Evolutionary conservation across 2,113 vertebrate genomes (phyloP).

Genomic region (Chaenogobius annularis): DNA sequence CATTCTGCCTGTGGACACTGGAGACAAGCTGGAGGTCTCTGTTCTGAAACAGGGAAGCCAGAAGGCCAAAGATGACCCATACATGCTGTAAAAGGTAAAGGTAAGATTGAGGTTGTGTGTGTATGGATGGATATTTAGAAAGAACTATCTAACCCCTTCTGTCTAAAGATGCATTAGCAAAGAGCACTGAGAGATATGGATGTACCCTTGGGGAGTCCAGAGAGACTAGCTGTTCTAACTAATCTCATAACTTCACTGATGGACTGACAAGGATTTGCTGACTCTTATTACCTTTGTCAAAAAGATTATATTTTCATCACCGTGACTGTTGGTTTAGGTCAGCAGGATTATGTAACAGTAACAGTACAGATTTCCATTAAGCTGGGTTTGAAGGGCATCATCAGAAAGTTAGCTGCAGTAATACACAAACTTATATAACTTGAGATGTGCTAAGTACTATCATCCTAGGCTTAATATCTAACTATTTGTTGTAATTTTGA

Average conservation of each 20-base stretch:
- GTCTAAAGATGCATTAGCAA: constrained; percentile 48
- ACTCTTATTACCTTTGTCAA: constrained; percentile 26
- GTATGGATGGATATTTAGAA: constrained; percentile 23
- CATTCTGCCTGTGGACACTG: constrained; percentile 58
- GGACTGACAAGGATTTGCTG: constrained; percentile 47
- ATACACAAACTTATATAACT: background rate
- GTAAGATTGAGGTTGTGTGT: constrained; percentile 24
- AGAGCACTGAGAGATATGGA: constrained; percentile 53
- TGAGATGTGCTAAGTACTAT: background rate
- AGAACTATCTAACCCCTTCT: constrained; percentile 33
- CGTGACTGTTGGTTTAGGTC: constrained; percentile 3
- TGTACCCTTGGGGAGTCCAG: constrained; percentile 31
- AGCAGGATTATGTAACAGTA: background rate
- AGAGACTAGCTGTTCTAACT: constrained; percentile 41
- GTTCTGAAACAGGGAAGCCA: constrained; percentile 47
- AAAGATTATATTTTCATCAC: constrained; percentile 5
- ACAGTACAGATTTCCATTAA: background rate
- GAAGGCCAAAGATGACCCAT: constrained; percentile 44
- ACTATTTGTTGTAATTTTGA: constrained; percentile 10
- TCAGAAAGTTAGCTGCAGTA: background rate
- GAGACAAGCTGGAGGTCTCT: constrained; percentile 37
- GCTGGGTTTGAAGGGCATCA: background rate
- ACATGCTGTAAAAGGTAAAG: constrained; percentile 33
- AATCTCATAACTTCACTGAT: constrained; percentile 65
- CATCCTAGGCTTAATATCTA: background rate